These are phyloP conservation scores for Apostichopus californicus DNA, from an alignment of 35 echinoderm and acorn worm genomes.

Conservation along the genomic window DNA sequence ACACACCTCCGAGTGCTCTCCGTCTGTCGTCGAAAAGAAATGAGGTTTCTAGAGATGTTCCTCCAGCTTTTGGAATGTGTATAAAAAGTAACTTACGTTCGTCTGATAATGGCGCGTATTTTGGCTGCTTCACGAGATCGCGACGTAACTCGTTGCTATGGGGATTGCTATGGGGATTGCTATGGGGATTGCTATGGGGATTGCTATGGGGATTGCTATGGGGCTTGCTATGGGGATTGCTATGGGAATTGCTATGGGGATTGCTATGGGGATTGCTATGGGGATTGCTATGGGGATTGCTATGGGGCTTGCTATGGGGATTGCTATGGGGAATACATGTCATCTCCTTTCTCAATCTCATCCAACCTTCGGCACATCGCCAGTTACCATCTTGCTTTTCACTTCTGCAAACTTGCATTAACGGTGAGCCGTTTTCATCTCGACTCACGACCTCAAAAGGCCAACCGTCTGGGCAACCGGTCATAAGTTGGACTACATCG, in stretches of 20 bases:
- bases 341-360: neutral
- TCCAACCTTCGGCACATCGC: neutral
- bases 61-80: neutral
- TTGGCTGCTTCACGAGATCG: too few species aligned
- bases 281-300: too few species aligned
- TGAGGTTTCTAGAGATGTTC: too few species aligned
- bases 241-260: neutral
- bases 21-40: too few species aligned
- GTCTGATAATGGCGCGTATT: neutral
- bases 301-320: too few species aligned
- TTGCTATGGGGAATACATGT: neutral
- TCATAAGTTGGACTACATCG: neutral
- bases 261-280: too few species aligned
- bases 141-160: too few species aligned
- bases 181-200: too few species aligned
- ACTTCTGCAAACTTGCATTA: neutral
- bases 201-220: too few species aligned
- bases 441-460: neutral
- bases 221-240: neutral
- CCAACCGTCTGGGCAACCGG: constrained; percentile 15
- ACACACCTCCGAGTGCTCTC: too few species aligned
- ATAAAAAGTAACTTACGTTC: too few species aligned
- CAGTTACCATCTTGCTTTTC: neutral
- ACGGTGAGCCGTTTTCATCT: neutral
- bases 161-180: too few species aligned